A percentile compares a stretch with the other conserved stretches of the same genome.
phyloP scores from a whole-genome alignment of 2,797 vertebrate species.

The Coendou prehensilis region DNA sequence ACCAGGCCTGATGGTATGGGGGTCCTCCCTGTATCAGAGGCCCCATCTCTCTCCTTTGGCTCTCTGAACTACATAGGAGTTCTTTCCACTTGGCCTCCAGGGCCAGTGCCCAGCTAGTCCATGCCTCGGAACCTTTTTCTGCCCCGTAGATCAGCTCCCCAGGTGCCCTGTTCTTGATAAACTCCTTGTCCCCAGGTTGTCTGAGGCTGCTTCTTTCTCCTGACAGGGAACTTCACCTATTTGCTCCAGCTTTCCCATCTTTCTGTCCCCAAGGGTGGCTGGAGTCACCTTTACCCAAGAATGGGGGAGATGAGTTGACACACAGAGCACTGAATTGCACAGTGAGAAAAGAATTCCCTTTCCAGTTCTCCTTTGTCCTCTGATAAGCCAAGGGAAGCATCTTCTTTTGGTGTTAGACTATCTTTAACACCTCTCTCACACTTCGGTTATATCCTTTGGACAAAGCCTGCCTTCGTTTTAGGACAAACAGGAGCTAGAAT shows the following conservation, averaged over 20 bases:
- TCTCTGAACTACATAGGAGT: neutral
- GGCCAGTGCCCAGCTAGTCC: neutral
- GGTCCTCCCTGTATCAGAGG: neutral
- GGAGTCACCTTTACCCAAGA: neutral
- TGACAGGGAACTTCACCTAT: neutral
- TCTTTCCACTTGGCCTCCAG: neutral
- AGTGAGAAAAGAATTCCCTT: neutral
- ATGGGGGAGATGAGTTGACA: neutral
- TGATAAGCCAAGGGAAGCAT: neutral
- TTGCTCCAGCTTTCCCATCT: neutral
- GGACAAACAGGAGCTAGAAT: neutral
- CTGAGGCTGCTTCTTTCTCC: neutral
- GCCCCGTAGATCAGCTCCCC: neutral
- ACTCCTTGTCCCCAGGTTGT: neutral
- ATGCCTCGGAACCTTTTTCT: neutral
- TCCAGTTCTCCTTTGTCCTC: neutral
- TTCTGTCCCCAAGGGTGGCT: neutral
- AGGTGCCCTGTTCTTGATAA: neutral
- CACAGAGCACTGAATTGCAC: accelerated
- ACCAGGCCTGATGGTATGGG: neutral
- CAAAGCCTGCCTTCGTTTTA: neutral
- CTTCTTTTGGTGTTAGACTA: neutral
- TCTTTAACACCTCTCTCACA: neutral
- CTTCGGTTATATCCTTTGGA: neutral
- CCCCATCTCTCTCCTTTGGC: neutral